phyloP scores from a whole-genome alignment of 2,888 invertebrate genomes.

The Anoncus sp. region DNA sequence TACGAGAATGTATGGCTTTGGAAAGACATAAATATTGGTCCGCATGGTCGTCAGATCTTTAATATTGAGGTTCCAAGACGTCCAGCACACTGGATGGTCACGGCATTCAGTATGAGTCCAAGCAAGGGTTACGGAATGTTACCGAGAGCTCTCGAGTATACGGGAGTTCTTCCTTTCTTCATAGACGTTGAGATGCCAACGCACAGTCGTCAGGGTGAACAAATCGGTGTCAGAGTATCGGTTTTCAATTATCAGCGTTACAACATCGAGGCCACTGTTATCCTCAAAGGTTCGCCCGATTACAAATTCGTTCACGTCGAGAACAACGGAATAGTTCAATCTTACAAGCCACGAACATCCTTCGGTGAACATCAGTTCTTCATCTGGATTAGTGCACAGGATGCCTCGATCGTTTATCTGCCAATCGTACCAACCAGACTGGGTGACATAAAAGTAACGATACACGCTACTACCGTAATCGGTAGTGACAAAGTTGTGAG shows the following conservation, averaged over 20 bases:
- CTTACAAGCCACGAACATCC: constrained; percentile 95
- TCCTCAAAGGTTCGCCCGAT: constrained; percentile 92
- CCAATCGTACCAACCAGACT: constrained; percentile 94
- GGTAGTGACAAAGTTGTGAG: constrained; percentile 89
- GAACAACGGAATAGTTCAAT: constrained; percentile 91
- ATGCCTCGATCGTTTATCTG: constrained; percentile 92
- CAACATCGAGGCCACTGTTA: constrained; percentile 93
- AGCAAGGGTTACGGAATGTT: constrained; percentile 95
- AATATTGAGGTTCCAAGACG: constrained; percentile 92
- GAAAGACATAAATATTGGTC: constrained; percentile 96
- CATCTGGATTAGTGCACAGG: constrained; percentile 92
- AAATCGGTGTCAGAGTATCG: constrained; percentile 95
- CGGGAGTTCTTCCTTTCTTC: constrained; percentile 96
- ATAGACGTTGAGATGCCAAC: constrained; percentile 97
- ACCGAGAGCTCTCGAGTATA: constrained; percentile 92
- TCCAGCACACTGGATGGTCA: constrained; percentile 97
- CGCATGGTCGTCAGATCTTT: constrained; percentile 95
- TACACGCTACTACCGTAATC: constrained; percentile 91
- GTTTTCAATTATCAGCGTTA: constrained; percentile 97
- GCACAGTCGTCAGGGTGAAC: constrained; percentile 94
- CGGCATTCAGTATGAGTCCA: constrained; percentile 95
- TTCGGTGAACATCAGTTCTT: constrained; percentile 98
- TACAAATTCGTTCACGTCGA: constrained; percentile 97
- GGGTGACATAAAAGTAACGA: constrained; percentile 90
- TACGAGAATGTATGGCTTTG: constrained; percentile 98